Percentiles rank a stretch among this genome's conserved stretches.
These are phyloP conservation scores for Cotesia chilonis DNA, from an alignment of 1,140 invertebrate genomes.

Conservation along the genomic window DNA sequence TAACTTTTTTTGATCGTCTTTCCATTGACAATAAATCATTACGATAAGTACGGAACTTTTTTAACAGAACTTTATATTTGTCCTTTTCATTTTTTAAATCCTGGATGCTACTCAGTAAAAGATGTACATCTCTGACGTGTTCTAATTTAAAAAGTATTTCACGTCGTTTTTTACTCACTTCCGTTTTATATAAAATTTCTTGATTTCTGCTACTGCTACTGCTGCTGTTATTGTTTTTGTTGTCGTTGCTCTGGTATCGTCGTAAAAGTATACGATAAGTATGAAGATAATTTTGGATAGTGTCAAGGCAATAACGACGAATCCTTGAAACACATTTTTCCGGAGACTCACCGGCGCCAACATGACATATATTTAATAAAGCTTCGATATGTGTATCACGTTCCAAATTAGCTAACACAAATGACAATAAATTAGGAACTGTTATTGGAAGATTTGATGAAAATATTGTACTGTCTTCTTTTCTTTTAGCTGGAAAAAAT, in stretches of 20 bases:
- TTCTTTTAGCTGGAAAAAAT: conserved; percentile 76
- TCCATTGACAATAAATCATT: conserved; percentile 37
- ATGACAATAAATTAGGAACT: conserved; percentile 74
- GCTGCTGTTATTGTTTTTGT: conserved; percentile 23
- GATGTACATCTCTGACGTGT: conserved; percentile 57
- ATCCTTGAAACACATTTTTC: conserved; percentile 55
- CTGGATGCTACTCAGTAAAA: conserved; percentile 52
- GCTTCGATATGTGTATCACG: conserved; percentile 59
- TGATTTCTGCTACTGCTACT: no score
- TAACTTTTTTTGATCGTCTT: conserved; percentile 13
- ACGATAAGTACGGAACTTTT: conserved; percentile 50
- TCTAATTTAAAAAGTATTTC: conserved; percentile 54
- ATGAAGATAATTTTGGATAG: conserved; percentile 53
- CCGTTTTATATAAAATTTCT: no score
- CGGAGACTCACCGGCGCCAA: conserved; percentile 51
- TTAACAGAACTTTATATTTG: conserved; percentile 48
- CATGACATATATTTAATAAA: conserved; percentile 59
- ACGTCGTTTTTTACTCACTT: conserved; percentile 43
- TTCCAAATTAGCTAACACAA: conserved; percentile 75
- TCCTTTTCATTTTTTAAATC: conserved; percentile 48
- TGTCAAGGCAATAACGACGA: conserved; percentile 57
- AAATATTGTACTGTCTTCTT: conserved; percentile 78
- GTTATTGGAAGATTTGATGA: conserved; percentile 72
- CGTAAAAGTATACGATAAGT: conserved; percentile 51
- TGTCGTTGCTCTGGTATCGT: conserved; percentile 34